Base-by-base conservation (phyloP, 1,140 invertebrate species). In the Anagrus nilaparvatae region DNA sequence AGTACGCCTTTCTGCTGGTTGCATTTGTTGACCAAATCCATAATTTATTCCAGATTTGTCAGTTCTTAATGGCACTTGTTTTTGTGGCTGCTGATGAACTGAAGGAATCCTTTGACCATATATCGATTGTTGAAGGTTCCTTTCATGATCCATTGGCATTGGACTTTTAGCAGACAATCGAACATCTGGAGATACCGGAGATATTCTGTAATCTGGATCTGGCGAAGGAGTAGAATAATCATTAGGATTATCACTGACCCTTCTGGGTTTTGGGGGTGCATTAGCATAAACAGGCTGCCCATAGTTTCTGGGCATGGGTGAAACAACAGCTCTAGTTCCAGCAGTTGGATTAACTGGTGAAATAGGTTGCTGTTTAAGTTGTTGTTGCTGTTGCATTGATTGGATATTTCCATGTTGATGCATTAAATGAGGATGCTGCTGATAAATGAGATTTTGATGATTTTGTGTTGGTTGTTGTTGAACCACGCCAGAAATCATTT, bases 211-310 rank as follows among this genome's bases (percentile, higher is more conserved):
- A 13, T 65, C 66, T 1, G 58, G 59, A 25, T 68, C 60, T 3
- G 58, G 55, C 44, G 80, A 81, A 0, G 81, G 79, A 1, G 81
- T 81, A 27, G 76, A 78, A 50, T 81, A 83, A 45, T 85, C 82
- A 27, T 76, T 78, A 3, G 77, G 76, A 13, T 70, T 65, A 44
- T 66, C 71, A 5, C 54, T 58, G n/a, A 76, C 49, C 25, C 87
- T 70, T 59, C 83, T 69, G 1, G 87, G 86, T 60, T 91, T 91
- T 1, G 87, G 87, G 5, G 87, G 86, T 3, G 87, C 85, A 69
- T 91, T 93, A 5, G 82, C 87, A 59, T 93, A 93, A 3, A 89
- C 72, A 0, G 85, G 86, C 50, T 84, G 81, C 17, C 61, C 64
- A 30, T 56, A 60, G 28, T 63, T 63, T 10, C 56, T 44, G 0